Evolutionary conservation across 2,888 invertebrate species (phyloP).

Genomic region (Agonopterix arenella): DNA sequence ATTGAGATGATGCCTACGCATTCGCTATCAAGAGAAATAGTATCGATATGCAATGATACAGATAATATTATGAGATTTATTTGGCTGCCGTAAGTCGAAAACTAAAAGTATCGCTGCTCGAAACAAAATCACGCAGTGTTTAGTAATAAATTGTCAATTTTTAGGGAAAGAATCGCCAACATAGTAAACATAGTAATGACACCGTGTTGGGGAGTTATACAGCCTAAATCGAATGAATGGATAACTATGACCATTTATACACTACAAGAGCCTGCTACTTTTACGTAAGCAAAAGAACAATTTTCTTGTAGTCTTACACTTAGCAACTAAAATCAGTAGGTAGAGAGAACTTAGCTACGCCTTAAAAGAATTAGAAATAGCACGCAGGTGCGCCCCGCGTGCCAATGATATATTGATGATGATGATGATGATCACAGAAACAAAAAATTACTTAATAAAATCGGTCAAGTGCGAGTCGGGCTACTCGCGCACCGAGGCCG

Average conservation of each 20-base stretch:
- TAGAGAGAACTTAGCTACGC: no score
- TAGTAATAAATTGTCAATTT: background rate
- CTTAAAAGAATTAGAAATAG: no score
- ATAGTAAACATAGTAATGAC: slow-evolving; percentile 66
- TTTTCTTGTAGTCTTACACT: background rate
- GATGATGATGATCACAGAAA: no score
- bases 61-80: slow-evolving; percentile 59
- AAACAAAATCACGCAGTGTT: no score
- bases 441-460: no score
- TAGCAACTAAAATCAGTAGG: no score
- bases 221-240: slow-evolving; percentile 56
- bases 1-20: slow-evolving; percentile 60
- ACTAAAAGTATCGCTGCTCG: background rate
- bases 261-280: slow-evolving; percentile 62
- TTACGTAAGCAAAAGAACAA: slow-evolving; percentile 46
- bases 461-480: no score
- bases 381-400: no score
- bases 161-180: slow-evolving; percentile 63
- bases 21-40: slow-evolving; percentile 54
- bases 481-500: no score
- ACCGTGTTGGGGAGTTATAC: slow-evolving; percentile 66
- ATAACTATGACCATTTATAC: slow-evolving; percentile 68
- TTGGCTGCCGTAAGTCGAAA: slow-evolving; percentile 62
- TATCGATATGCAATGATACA: slow-evolving; percentile 60
- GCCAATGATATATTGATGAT: no score